A percentile compares a stretch with the other conserved stretches of the same genome.
Evolutionary conservation across 1,140 invertebrate species (phyloP).

Genomic region (Drosophila gunungcola): DNA sequence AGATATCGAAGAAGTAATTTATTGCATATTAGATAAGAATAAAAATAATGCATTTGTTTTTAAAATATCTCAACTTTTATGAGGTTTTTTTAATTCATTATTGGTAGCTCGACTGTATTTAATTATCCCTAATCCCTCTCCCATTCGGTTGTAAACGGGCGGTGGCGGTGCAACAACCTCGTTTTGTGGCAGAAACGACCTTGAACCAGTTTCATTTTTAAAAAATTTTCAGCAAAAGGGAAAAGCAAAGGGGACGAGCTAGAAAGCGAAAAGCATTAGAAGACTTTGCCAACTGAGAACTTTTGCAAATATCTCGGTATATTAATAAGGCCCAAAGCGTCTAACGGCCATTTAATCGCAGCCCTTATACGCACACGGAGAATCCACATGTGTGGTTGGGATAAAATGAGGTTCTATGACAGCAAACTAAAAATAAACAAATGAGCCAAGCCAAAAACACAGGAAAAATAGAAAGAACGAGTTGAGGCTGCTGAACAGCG

Average conservation of each 20-base stretch:
- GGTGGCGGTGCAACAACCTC: slow-evolving; percentile 77
- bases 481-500: slow-evolving; percentile 29
- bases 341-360: slow-evolving; percentile 69
- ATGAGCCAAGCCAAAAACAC: slow-evolving; percentile 65
- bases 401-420: slow-evolving; percentile 52
- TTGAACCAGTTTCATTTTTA: slow-evolving; percentile 80
- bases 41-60: background rate
- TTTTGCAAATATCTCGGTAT: slow-evolving; percentile 30
- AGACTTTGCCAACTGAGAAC: slow-evolving; percentile 34
- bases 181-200: slow-evolving; percentile 66
- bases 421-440: slow-evolving; percentile 80
- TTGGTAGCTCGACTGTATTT: slow-evolving; percentile 9
- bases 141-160: slow-evolving; percentile 9
- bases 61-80: no score
- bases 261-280: slow-evolving; percentile 30
- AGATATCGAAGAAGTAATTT: no score
- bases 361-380: slow-evolving; percentile 23
- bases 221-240: slow-evolving; percentile 7
- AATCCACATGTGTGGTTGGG: slow-evolving; percentile 8
- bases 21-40: background rate
- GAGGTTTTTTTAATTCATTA: background rate
- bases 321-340: slow-evolving; percentile 61
- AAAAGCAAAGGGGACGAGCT: slow-evolving; percentile 8
- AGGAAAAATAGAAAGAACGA: slow-evolving; percentile 27
- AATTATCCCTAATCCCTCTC: slow-evolving; percentile 1